Percentiles rank a stretch among this genome's conserved stretches.
phyloP scores from a whole-genome alignment of 2,888 invertebrate genomes.

The Mythimna lalbum region DNA sequence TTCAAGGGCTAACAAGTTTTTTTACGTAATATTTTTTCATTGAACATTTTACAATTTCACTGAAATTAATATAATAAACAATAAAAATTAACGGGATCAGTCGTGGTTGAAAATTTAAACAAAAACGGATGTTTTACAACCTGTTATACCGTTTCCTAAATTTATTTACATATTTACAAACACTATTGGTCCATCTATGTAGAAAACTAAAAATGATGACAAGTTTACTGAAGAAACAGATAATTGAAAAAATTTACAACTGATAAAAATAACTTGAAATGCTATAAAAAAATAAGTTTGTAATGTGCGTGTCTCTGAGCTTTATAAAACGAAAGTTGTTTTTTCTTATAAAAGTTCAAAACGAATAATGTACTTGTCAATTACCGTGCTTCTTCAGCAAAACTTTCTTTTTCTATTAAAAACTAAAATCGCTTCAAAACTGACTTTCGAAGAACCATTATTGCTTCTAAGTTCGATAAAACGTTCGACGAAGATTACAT shows the following conservation, averaged over 20 bases:
- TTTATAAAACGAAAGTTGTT: background rate
- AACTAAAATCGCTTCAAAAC: slow-evolving; percentile 54
- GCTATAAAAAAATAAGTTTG: background rate
- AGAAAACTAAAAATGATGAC: slow-evolving; percentile 71
- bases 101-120: slow-evolving; percentile 72
- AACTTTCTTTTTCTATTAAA: slow-evolving; percentile 39
- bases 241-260: slow-evolving; percentile 26
- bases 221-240: slow-evolving; percentile 50
- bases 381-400: slow-evolving; percentile 52
- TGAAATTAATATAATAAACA: background rate
- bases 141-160: slow-evolving; percentile 82
- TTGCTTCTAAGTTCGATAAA: slow-evolving; percentile 74
- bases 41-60: slow-evolving; percentile 6
- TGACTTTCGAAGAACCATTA: slow-evolving; percentile 67
- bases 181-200: slow-evolving; percentile 89
- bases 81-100: slow-evolving; percentile 68
- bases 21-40: background rate
- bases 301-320: slow-evolving; percentile 36
- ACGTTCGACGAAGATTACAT: slow-evolving; percentile 69
- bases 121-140: slow-evolving; percentile 77
- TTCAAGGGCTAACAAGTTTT: background rate
- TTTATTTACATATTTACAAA: slow-evolving; percentile 89
- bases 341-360: slow-evolving; percentile 5
- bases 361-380: slow-evolving; percentile 19
- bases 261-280: background rate